A percentile compares a stretch with the other conserved stretches of the same genome.
These are phyloP conservation scores for Crypturellus tataupa DNA, from an alignment of 2,797 vertebrate species.

Conservation along the genomic window DNA sequence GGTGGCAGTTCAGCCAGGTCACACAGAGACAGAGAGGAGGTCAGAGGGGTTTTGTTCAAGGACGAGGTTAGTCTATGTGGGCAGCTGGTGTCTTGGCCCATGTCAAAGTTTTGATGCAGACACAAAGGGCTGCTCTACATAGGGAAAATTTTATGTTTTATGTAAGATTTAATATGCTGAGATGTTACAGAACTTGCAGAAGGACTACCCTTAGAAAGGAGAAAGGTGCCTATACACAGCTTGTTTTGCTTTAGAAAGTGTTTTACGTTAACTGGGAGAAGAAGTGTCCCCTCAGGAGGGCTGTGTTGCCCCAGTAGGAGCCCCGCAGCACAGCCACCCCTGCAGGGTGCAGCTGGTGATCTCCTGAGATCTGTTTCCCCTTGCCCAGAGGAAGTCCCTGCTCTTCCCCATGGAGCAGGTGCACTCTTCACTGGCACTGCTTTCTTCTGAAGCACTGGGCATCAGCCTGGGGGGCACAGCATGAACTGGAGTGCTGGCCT, in stretches of 20 bases:
- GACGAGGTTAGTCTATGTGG: neutral
- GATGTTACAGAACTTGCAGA: rapidly evolving
- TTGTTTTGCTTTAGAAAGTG: neutral
- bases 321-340: neutral
- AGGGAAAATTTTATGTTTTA: neutral
- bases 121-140: neutral
- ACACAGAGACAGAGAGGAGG: neutral
- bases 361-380: neutral
- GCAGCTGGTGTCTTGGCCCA: neutral
- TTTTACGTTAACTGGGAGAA: neutral
- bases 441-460: neutral
- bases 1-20: neutral
- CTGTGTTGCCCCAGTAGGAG: neutral
- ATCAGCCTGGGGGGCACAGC: neutral
- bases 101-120: neutral
- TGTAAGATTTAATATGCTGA: neutral
- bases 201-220: neutral
- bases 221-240: neutral
- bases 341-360: neutral
- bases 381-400: neutral
- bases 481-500: neutral
- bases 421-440: neutral
- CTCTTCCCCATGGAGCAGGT: rapidly evolving
- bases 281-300: neutral
- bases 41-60: neutral